Evolutionary conservation across 2,888 invertebrate genomes (phyloP), one percentile per base, ranked within the genome.

Genomic region (Harmothoe impar): DNA sequence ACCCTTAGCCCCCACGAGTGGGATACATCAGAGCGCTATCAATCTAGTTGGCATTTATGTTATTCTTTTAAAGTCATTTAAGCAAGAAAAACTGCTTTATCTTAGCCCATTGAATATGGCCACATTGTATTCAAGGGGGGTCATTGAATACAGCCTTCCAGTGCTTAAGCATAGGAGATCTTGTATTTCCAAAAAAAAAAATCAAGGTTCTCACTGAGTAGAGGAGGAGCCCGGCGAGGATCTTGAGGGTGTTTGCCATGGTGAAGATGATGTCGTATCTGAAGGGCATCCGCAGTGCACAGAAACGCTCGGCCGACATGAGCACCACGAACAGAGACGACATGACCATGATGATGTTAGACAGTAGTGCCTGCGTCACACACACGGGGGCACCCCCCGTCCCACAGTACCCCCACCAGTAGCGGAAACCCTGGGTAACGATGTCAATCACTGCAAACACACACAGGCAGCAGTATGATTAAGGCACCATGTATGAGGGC

Each of bases 371-470:
- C 81, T 81, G 90, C 25, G 3, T n/a, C n/a, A 81, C 52, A 62
- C 90, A 90, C 31, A 81, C 56, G 15, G 33, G 1, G 29, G 1
- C 25, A 1, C 90, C 90, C 0, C 90, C 90, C 12, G 84, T 31
- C 0, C 77, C 78, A 56, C 90, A 90, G 90, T 77, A 90, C 25
- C 90, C 90, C 51, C 54, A 78, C 77, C 29, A 20, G 56, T 90
- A 90, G 1, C 90, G 78, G 54, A 90, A 77, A 23, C 31, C 54
- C 77, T 90, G 90, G n/a, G 84, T 29, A 52, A 81, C n/a, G 54
- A 90, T 81, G 52, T 52, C 78, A 0, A 68, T 25, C 25, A 52
- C 89, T 89, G 78, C 25, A 72, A 72, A 62, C 62, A 62, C 1
- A 43, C 43, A 43, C 43, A 43, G 10, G 10, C 3, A 43, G 10